Conservation (phyloP, 2,113 vertebrate species). For the Oryzias melastigma region DNA sequence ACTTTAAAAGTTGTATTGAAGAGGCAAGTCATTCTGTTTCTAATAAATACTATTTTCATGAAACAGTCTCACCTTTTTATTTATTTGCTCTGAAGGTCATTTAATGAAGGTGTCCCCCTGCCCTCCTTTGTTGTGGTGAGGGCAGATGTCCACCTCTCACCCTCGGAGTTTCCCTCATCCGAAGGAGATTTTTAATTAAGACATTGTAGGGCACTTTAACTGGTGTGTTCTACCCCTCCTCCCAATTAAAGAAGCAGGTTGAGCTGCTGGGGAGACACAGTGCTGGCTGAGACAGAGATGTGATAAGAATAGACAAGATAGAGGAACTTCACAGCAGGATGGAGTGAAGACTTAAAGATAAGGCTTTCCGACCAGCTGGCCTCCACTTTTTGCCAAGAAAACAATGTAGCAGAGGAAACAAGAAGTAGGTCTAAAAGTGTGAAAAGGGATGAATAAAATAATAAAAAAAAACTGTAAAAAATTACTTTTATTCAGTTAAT, state of each 20-base stretch:
- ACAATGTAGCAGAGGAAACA: conserved; percentile 1
- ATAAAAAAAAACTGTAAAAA: neutral
- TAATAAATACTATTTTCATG: neutral
- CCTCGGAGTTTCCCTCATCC: conserved; percentile 52
- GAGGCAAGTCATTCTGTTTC: no score
- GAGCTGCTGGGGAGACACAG: conserved; percentile 24
- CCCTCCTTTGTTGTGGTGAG: conserved; percentile 67
- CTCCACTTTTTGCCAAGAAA: conserved; percentile 23
- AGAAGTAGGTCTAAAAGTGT: neutral
- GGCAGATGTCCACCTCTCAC: conserved; percentile 73
- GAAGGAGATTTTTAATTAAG: conserved; percentile 73
- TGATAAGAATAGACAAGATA: conserved; percentile 64
- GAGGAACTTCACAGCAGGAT: conserved; percentile 55
- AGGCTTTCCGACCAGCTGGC: conserved; percentile 42
- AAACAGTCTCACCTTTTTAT: conserved; percentile 43
- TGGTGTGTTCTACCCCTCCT: conserved; percentile 7
- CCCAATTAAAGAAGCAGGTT: conserved; percentile 17
- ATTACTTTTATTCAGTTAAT: neutral
- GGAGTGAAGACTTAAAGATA: conserved; percentile 44
- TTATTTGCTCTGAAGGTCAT: conserved; percentile 56
- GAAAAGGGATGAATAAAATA: neutral
- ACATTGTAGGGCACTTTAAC: conserved; percentile 42
- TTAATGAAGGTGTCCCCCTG: conserved; percentile 70
- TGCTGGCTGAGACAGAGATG: conserved; percentile 50
- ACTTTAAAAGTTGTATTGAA: neutral